A percentile compares a stretch with the other conserved stretches of the same genome.
Conservation (phyloP, 2,113 vertebrate genomes). For the Synodontis membranacea region DNA sequence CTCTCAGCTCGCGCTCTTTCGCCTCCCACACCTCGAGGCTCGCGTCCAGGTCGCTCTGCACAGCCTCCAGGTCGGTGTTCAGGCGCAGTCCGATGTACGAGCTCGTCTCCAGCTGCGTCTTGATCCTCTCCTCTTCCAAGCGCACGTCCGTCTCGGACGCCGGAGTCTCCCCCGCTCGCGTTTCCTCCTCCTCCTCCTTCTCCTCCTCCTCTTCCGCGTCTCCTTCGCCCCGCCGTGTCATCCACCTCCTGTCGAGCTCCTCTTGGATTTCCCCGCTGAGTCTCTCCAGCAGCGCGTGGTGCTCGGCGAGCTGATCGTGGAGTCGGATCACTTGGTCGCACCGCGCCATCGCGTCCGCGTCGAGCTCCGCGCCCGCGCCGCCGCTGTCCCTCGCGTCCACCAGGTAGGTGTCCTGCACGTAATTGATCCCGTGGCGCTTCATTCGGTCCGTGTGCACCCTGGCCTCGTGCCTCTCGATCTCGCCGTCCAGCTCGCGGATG, state of each 20-base stretch:
- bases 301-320: slow-evolving; percentile 84
- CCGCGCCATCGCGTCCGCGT: slow-evolving; percentile 67
- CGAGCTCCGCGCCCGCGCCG: neutral
- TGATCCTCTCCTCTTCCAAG: slow-evolving; percentile 83
- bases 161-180: slow-evolving; percentile 45
- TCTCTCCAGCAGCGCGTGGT: slow-evolving; percentile 84
- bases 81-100: slow-evolving; percentile 90
- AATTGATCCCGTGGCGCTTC: slow-evolving; percentile 88
- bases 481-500: slow-evolving; percentile 85
- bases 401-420: slow-evolving; percentile 96
- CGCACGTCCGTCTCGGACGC: slow-evolving; percentile 69
- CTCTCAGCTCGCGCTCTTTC: slow-evolving; percentile 82
- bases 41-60: slow-evolving; percentile 80
- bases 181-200: too few relatives aligned
- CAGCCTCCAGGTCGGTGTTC: slow-evolving; percentile 84
- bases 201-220: too few relatives aligned
- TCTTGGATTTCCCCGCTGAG: slow-evolving; percentile 87
- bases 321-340: slow-evolving; percentile 81
- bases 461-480: slow-evolving; percentile 90
- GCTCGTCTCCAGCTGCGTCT: slow-evolving; percentile 90
- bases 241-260: slow-evolving; percentile 92
- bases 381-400: slow-evolving; percentile 65
- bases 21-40: slow-evolving; percentile 81
- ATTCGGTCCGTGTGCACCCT: slow-evolving; percentile 88
- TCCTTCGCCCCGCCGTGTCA: slow-evolving; percentile 79